Percentiles rank a stretch among this genome's conserved stretches.
Evolutionary conservation across 2,113 vertebrate species (phyloP).

Genomic region (Antidorcas marsupialis): DNA sequence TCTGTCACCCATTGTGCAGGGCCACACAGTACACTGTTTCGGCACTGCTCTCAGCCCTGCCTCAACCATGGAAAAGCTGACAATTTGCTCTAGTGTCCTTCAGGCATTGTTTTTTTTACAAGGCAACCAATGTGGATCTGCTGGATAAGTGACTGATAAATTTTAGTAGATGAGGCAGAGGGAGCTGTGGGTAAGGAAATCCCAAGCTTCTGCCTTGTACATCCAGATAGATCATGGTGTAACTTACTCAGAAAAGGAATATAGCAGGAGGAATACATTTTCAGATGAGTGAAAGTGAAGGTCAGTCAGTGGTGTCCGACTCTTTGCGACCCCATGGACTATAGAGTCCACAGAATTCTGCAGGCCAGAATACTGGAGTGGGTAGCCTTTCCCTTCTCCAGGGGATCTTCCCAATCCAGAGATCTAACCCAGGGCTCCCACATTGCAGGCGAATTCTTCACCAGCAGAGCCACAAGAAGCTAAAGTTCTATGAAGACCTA

Average conservation of each 20-base stretch:
- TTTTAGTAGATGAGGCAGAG: neutral
- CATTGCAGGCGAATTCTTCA: neutral
- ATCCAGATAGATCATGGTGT: neutral
- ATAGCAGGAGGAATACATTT: neutral
- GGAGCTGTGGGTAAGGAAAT: neutral
- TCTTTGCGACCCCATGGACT: neutral
- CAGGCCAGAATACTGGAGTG: neutral
- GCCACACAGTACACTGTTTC: neutral
- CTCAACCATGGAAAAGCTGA: neutral
- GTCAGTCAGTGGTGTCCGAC: neutral
- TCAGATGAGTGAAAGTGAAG: neutral
- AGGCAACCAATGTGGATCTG: neutral
- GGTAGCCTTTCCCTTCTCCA: neutral
- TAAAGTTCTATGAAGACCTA: neutral
- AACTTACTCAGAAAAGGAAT: neutral
- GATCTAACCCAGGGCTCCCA: neutral
- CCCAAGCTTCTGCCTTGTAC: neutral
- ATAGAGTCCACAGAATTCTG: neutral
- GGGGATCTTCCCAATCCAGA: neutral
- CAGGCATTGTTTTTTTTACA: neutral
- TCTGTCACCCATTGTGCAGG: neutral
- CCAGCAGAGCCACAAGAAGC: neutral
- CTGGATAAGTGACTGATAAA: neutral
- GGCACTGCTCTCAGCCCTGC: neutral
- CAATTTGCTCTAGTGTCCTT: neutral